Conservation (phyloP, 2,113 vertebrate genomes). For the Scophthalmus maximus region DNA sequence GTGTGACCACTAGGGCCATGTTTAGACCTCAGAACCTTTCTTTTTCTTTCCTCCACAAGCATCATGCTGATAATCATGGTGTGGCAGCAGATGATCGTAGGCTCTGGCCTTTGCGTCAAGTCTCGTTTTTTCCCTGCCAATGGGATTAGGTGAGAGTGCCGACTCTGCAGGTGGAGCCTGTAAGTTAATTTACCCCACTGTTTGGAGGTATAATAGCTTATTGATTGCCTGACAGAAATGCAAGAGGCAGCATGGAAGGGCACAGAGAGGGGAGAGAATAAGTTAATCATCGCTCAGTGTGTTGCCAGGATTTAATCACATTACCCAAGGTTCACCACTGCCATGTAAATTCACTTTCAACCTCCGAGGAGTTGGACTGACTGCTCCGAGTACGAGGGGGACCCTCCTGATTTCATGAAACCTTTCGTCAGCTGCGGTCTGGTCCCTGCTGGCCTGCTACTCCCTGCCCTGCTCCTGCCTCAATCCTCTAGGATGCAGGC, state of each 20-base stretch:
- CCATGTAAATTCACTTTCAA: conserved; percentile 69
- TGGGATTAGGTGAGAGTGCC: conserved; percentile 80
- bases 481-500: conserved; percentile 45
- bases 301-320: conserved; percentile 77
- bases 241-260: conserved; percentile 69
- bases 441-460: conserved; percentile 22
- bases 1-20: not conserved
- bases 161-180: conserved; percentile 79
- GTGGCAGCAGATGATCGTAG: conserved; percentile 51
- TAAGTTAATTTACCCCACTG: conserved; percentile 82
- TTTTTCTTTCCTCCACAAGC: conserved; percentile 19
- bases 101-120: conserved; percentile 44
- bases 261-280: conserved; percentile 72
- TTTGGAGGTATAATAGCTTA: conserved; percentile 85
- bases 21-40: conserved; percentile 16
- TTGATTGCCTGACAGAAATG: conserved; percentile 83
- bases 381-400: conserved; percentile 29
- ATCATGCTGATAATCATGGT: conserved; percentile 16
- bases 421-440: conserved; percentile 46
- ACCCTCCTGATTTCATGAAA: conserved; percentile 40
- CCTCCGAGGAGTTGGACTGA: conserved; percentile 41
- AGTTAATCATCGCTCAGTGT: conserved; percentile 80
- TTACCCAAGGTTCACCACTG: conserved; percentile 69
- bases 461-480: conserved; percentile 33
- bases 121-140: conserved; percentile 68